phyloP scores from a whole-genome alignment of 2,888 invertebrate genomes.

The Phyto melanocephala region DNA sequence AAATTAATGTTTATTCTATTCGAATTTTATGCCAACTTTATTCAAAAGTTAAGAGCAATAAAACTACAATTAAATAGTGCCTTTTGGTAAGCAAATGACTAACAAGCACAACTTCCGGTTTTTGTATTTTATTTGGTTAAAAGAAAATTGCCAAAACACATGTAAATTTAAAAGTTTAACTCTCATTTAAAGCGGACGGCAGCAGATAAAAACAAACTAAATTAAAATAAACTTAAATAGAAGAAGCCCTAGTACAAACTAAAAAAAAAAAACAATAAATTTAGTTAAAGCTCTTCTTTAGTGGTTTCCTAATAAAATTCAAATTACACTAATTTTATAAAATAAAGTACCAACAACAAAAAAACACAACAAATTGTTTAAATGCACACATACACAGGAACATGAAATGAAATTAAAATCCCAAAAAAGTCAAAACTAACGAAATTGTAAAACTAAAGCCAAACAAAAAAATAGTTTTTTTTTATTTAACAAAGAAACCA shows the following conservation, averaged over 20 bases:
- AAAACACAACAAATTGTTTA: neutral
- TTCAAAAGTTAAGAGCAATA: conserved; percentile 57
- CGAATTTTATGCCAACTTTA: conserved; percentile 38
- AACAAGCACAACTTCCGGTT: conserved; percentile 44
- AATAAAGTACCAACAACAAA: conserved; percentile 24
- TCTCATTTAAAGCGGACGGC: neutral
- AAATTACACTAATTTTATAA: conserved; percentile 66
- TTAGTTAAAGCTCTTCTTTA: conserved; percentile 59
- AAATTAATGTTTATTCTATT: conserved; percentile 28
- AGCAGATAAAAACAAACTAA: neutral
- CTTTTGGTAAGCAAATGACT: conserved; percentile 47
- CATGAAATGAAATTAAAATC: conserved; percentile 24
- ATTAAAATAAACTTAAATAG: neutral
- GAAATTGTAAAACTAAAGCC: conserved; percentile 24
- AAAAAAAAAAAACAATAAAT: conserved; percentile 20
- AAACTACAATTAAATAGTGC: conserved; percentile 56
- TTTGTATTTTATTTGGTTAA: no score
- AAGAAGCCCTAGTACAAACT: neutral
- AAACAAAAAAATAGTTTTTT: no score
- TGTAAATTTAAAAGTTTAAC: conserved; percentile 24
- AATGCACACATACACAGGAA: neutral
- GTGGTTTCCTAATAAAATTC: conserved; percentile 66
- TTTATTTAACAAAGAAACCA: no score
- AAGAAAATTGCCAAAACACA: conserved; percentile 28
- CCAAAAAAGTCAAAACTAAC: neutral